Percentiles rank a stretch among this genome's conserved stretches.
Evolutionary conservation across 2,888 invertebrate genomes (phyloP).

Genomic region (Eueremaeus valkanovi): DNA sequence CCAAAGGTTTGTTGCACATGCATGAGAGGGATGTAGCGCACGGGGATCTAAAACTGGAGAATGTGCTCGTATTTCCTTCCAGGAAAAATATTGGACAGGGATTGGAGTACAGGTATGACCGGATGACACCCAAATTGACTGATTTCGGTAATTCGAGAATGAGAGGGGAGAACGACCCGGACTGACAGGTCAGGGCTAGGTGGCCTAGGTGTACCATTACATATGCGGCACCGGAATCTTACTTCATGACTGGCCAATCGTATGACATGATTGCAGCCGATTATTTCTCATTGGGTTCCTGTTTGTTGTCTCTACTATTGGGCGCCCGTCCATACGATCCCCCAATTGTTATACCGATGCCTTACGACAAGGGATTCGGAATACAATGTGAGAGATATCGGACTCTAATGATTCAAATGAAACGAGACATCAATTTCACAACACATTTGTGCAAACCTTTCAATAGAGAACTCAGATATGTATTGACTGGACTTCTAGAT

Average conservation of each 20-base stretch:
- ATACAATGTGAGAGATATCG: background rate
- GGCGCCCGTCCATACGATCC: background rate
- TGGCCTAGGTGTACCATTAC: background rate
- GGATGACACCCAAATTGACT: background rate
- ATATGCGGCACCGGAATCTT: background rate
- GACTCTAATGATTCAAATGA: background rate
- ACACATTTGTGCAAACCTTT: background rate
- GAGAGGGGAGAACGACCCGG: background rate
- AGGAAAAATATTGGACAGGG: too few relatives aligned
- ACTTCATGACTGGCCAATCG: background rate
- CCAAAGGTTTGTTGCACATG: background rate
- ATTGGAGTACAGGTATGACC: too few relatives aligned
- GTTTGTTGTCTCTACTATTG: background rate
- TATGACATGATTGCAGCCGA: constrained; percentile 1
- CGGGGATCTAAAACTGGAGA: background rate
- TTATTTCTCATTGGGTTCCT: background rate
- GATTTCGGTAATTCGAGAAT: background rate
- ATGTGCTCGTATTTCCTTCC: background rate
- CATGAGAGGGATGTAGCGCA: background rate
- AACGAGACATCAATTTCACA: background rate
- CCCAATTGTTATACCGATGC: background rate
- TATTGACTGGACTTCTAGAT: background rate
- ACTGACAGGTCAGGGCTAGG: background rate
- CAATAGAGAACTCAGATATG: background rate
- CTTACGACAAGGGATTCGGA: background rate